phyloP scores from a whole-genome alignment of 1,140 invertebrate species.

The Spodoptera frugiperda region DNA sequence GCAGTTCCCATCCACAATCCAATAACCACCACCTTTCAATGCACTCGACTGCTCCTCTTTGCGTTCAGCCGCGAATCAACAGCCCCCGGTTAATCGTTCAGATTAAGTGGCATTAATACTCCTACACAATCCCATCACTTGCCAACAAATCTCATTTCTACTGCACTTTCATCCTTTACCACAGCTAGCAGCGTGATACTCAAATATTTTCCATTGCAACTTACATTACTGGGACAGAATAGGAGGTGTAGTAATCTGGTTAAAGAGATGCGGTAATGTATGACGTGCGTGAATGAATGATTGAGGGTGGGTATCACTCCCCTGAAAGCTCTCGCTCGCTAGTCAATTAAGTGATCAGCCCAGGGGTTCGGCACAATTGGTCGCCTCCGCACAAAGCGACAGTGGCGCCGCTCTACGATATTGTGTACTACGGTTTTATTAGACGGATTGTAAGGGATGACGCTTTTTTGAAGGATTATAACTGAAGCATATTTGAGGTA shows the following conservation, averaged over 20 bases:
- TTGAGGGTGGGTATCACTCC: conserved; percentile 45
- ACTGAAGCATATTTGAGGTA: conserved; percentile 45
- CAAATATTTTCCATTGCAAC: background rate
- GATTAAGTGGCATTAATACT: conserved; percentile 76
- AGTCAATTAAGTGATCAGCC: conserved; percentile 84
- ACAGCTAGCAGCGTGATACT: conserved; percentile 50
- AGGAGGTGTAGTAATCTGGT: conserved; percentile 10
- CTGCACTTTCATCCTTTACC: conserved; percentile 80
- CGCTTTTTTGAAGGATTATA: conserved; percentile 58
- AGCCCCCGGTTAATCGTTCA: conserved; percentile 68
- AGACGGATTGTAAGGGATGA: conserved; percentile 56
- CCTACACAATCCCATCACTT: conserved; percentile 77
- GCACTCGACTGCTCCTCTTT: conserved; percentile 59
- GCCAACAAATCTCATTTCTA: conserved; percentile 79
- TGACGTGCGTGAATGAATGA: conserved; percentile 27
- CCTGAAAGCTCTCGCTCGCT: conserved; percentile 74
- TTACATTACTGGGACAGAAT: conserved; percentile 55
- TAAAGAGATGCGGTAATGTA: conserved; percentile 59
- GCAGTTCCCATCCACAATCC: conserved; percentile 52
- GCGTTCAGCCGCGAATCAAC: conserved; percentile 59
- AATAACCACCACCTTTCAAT: conserved; percentile 59
- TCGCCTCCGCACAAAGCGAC: conserved; percentile 80
- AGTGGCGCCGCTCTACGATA: conserved; percentile 60
- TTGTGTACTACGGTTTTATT: conserved; percentile 56
- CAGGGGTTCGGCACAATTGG: conserved; percentile 82